Conservation (phyloP, 2,888 invertebrate species). For the Galeruca laticollis region DNA sequence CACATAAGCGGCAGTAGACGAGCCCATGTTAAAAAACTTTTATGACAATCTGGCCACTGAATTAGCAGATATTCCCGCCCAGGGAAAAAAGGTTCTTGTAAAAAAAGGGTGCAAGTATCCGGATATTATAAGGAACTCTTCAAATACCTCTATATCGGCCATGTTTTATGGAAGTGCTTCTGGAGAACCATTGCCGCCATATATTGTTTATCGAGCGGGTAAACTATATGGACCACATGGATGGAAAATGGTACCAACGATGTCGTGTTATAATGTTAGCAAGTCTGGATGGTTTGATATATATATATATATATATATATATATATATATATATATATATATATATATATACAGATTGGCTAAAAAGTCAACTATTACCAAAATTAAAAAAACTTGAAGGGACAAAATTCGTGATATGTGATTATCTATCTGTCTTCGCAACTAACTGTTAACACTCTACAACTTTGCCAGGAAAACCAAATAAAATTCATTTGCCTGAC, state of each 20-base stretch:
- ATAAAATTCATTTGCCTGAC: too few relatives aligned
- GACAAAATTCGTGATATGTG: too few relatives aligned
- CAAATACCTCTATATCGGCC: neutral
- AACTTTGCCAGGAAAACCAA: too few relatives aligned
- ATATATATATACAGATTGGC: conserved; percentile 25
- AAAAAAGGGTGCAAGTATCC: neutral
- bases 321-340: conserved; percentile 45
- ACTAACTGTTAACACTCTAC: too few relatives aligned
- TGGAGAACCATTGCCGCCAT: neutral
- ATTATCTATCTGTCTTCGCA: too few relatives aligned
- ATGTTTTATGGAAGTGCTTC: too few relatives aligned
- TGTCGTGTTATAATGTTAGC: conserved; percentile 31
- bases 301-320: too few relatives aligned
- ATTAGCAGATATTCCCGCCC: too few relatives aligned
- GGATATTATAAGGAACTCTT: neutral
- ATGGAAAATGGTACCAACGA: conserved; percentile 8
- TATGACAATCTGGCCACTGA: too few relatives aligned
- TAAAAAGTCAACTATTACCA: conserved; percentile 39
- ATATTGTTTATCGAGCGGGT: conserved; percentile 8
- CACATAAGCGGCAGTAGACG: neutral
- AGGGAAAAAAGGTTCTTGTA: neutral
- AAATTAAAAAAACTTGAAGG: too few relatives aligned
- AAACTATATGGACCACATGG: conserved; percentile 10
- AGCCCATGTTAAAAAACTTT: neutral
- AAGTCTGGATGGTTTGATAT: too few relatives aligned